phyloP scores from a whole-genome alignment of 2,888 invertebrate genomes.

The Acrocera orbiculus region DNA sequence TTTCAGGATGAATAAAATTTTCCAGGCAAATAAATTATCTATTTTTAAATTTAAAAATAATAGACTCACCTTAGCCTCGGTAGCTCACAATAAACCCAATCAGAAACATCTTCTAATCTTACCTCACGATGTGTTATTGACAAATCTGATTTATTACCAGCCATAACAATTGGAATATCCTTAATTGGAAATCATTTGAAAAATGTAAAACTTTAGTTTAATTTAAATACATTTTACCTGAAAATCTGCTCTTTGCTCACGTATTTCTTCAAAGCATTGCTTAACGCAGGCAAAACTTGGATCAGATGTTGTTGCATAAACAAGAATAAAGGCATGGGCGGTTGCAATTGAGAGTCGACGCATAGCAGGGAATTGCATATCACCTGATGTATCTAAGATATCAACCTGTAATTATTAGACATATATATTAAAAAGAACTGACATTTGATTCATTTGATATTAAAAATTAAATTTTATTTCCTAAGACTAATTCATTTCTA shows the following conservation, averaged over 20 bases:
- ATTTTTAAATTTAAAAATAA: too few relatives aligned
- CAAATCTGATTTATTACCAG: constrained; percentile 70
- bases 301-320: constrained; percentile 61
- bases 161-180: constrained; percentile 71
- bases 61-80: constrained; percentile 45
- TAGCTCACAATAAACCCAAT: constrained; percentile 62
- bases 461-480: too few relatives aligned
- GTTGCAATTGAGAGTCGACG: constrained; percentile 69
- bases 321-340: constrained; percentile 73
- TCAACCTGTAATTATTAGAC: constrained; percentile 37
- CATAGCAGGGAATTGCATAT: constrained; percentile 84
- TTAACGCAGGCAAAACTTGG: constrained; percentile 56
- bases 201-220: not conserved
- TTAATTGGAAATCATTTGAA: constrained; percentile 21
- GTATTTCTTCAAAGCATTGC: constrained; percentile 62
- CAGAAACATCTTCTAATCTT: constrained; percentile 58
- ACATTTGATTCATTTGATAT: not conserved
- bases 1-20: too few relatives aligned
- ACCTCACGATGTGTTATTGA: constrained; percentile 52
- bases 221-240: constrained; percentile 27
- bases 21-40: too few relatives aligned
- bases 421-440: not conserved
- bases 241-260: constrained; percentile 60
- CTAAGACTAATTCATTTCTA: too few relatives aligned
- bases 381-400: constrained; percentile 67